Evolutionary conservation across 2,888 invertebrate species (phyloP).

Genomic region (Girardia tigrina): DNA sequence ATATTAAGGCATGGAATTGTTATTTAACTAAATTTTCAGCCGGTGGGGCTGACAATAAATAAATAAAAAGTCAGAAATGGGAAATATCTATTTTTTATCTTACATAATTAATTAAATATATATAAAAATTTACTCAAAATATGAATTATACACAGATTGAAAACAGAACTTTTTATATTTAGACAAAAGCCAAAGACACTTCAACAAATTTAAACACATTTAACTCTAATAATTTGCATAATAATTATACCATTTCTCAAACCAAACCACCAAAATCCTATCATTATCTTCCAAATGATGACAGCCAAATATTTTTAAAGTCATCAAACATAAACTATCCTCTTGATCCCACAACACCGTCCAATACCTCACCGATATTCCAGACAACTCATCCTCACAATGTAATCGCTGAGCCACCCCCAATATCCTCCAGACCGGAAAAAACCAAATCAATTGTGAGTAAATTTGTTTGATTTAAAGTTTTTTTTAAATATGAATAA

Average conservation of each 20-base stretch:
- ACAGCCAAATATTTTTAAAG: constrained; percentile 11
- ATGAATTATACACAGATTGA: too few species aligned
- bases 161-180: not conserved
- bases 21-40: too few species aligned
- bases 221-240: not conserved
- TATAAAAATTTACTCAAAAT: too few species aligned
- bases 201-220: not conserved
- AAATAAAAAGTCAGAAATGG: too few species aligned
- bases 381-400: not conserved
- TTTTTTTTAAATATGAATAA: too few species aligned
- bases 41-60: too few species aligned
- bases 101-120: too few species aligned
- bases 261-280: not conserved
- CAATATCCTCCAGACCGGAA: constrained; percentile 79
- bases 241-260: not conserved
- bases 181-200: not conserved
- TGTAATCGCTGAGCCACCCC: constrained; percentile 56
- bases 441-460: constrained; percentile 73
- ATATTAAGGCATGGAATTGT: too few species aligned
- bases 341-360: not conserved
- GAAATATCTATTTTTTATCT: too few species aligned
- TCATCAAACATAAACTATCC: not conserved
- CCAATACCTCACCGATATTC: constrained; percentile 2
- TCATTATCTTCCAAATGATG: not conserved
- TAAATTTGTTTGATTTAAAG: too few species aligned